Evolutionary conservation across 2,888 invertebrate species (phyloP), one percentile per base, ranked within the genome.

Genomic region (Phalangium opilio): DNA sequence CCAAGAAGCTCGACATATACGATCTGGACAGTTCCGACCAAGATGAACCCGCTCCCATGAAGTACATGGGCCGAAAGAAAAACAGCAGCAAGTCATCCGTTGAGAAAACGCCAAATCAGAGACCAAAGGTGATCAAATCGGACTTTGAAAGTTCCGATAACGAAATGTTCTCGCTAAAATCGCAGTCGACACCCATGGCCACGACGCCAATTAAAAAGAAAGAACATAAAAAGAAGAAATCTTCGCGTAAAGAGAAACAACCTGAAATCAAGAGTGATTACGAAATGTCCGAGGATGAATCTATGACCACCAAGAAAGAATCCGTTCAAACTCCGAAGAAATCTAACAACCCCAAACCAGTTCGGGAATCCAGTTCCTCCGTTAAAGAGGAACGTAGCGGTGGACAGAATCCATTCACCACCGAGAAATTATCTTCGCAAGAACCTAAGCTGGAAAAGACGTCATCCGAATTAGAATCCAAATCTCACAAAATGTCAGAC

Each of bases 241-340:
- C 43, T 14, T 54, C 44, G 38, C 48, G 49, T 44, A 45, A 32
- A 17, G 44, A 44, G 33, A 47, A 43, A 44, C 44, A 45, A 20
- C 38, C 19, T 32, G 45, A 38, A 38, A 38, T 38, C 10, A 38
- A 38, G 38, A 17, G 17, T 17, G 38, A 38, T 38, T 38, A 15
- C 14, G 38, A 38, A 17, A 10, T 38, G 15, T 38, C 38, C 10
- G 38, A 38, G 10, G n/a, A 33, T 15, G 36, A n/a, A 15, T 43
- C n/a, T 15, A 36, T 40, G 33, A 27, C 33, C 34, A 14, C 34
- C 18, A 61, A 45, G 61, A 63, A 55, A 59, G 74, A 74, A 56
- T 17, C 3, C 14, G 32, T 20, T 15, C 45, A 39, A 10, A 45
- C 38, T 35, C 36, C 35, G 17, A 32, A 38, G 27, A 20, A n/a